Evolutionary conservation across 2,888 invertebrate species (phyloP).

Genomic region (Petrolisthes manimaculis): DNA sequence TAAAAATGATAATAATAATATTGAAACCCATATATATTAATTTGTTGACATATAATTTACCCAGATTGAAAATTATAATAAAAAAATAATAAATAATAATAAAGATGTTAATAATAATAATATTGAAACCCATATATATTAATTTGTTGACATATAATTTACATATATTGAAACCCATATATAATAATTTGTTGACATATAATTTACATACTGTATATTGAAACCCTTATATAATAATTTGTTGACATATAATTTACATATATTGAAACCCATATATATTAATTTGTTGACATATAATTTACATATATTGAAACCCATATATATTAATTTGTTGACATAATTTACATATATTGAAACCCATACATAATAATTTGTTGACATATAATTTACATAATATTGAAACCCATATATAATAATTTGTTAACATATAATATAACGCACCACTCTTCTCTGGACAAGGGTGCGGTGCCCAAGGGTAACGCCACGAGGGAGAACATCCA

Average conservation of each 20-base stretch:
- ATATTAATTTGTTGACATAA: no score
- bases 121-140: neutral
- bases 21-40: neutral
- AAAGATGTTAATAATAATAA: no score
- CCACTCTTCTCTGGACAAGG: constrained; percentile 74
- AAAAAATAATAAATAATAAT: no score
- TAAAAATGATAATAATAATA: no score
- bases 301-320: no score
- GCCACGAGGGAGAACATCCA: constrained; percentile 96
- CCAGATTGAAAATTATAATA: no score
- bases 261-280: no score
- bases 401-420: neutral
- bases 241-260: no score
- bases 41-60: no score
- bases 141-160: neutral
- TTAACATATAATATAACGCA: neutral
- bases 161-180: neutral
- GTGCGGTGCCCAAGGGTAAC: constrained; percentile 94
- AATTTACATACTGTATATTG: neutral
- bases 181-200: neutral
- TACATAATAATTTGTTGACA: neutral
- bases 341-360: neutral
- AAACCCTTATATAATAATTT: no score
- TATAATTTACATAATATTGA: neutral
- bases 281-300: no score